Percentiles rank a stretch among this genome's conserved stretches.
phyloP scores from a whole-genome alignment of 2,888 invertebrate genomes.

The Dyspetes luteomarginatus region DNA sequence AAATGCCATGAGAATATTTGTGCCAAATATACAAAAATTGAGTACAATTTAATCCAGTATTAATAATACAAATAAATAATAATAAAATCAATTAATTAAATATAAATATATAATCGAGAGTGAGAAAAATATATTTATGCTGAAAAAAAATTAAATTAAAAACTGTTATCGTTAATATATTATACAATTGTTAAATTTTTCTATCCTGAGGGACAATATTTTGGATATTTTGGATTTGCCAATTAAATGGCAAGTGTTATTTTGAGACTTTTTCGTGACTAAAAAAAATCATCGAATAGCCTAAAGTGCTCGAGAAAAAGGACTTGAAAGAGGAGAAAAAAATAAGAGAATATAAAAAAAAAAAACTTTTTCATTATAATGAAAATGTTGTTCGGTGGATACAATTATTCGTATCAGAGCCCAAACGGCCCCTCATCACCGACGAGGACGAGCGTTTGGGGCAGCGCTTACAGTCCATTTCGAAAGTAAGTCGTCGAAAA shows the following conservation, averaged over 20 bases:
- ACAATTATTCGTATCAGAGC: conserved; percentile 75
- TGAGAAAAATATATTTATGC: conserved; percentile 53
- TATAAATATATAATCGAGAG: conserved; percentile 13
- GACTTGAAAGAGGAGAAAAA: not conserved
- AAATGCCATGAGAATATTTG: conserved; percentile 66
- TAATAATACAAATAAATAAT: no score
- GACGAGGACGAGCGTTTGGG: conserved; percentile 76
- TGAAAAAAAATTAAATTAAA: conserved; percentile 30
- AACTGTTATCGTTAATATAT: conserved; percentile 50
- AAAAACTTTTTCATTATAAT: conserved; percentile 45
- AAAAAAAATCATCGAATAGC: not conserved
- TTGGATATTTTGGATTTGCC: no score
- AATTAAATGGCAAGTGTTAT: not conserved
- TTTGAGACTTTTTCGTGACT: not conserved
- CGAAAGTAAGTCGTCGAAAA: conserved; percentile 78
- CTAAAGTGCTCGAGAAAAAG: not conserved
- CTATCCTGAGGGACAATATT: conserved; percentile 17
- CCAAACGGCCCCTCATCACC: conserved; percentile 77
- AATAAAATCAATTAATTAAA: conserved; percentile 30
- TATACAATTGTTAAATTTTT: conserved; percentile 58
- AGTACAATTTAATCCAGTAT: conserved; percentile 69
- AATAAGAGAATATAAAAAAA: not conserved
- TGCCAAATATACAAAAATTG: conserved; percentile 68
- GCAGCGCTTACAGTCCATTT: conserved; percentile 79
- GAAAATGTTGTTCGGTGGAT: conserved; percentile 79